Base-by-base conservation (phyloP, 2,797 vertebrate genomes). In the Danio kyathit region DNA sequence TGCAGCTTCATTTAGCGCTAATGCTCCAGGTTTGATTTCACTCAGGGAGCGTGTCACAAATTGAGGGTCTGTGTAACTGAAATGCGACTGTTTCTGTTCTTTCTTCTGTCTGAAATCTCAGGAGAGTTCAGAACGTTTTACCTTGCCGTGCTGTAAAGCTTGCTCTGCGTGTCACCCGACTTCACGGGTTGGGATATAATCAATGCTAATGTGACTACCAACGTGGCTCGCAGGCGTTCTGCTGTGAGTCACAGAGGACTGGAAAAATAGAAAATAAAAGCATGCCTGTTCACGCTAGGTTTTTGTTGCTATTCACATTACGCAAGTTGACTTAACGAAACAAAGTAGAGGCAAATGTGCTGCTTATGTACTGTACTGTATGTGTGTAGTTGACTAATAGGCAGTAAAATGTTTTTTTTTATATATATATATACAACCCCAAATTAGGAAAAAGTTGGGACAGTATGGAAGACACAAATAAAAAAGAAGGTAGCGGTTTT, bases 181-280 rank as follows among this genome's bases (percentile, higher is more conserved):
- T 73, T 63, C 44, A 44, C 61, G 49, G 44, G 52, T 63, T 75
- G 76, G 80, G 48, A 76, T 76, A 65, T 49, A 77, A 90, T 87
- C 80, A 69, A 82, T 88, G 82, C 79, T 80, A 82, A 85, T 81
- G 80, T 85, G 72, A 86, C 74, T 86, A 83, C 75, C 38, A 40
- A 81, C 19, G 82, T 49, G 74, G 61, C 83, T 87, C 56, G 65
- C 78, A 89, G 84, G 84, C 84, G 75, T 88, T 90, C 89, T 67
- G 89, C 90, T 90, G 86, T 80, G 86, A 75, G 86, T 86, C 79
- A 89, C 79, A 86, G 83, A 87, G 83, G 83, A 74, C 87, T 80
- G 81, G 80, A 86, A 69, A 84, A 84, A 87, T 74, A 83, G 60
- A 83, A 77, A 87, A 69, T 70, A 89, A 86, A 88, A 85, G 82